Percentiles rank a stretch among this genome's conserved stretches.
phyloP scores from a whole-genome alignment of 2,888 invertebrate species.

The Eupelmus urozonus region DNA sequence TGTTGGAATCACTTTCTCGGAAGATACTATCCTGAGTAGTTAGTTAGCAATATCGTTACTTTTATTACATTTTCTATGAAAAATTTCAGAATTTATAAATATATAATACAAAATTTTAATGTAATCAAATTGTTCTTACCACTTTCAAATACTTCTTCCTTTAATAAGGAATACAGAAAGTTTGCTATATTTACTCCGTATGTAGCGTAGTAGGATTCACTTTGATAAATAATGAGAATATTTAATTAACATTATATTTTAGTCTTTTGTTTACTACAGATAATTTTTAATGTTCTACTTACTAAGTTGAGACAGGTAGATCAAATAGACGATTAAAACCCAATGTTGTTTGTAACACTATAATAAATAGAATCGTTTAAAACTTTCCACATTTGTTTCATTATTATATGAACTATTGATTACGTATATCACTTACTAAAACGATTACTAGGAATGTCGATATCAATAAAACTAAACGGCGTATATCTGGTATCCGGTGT shows the following conservation, averaged over 20 bases:
- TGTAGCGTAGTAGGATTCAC: slow-evolving; percentile 26
- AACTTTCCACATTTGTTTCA: too few species aligned
- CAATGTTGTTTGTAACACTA: slow-evolving; percentile 17
- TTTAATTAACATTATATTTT: too few species aligned
- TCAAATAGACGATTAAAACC: too few species aligned
- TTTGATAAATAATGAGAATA: neutral
- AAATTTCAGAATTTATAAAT: too few species aligned
- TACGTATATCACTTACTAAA: slow-evolving; percentile 16
- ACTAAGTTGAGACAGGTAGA: too few species aligned
- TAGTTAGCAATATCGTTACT: too few species aligned
- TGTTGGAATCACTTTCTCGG: too few species aligned
- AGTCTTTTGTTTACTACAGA: too few species aligned
- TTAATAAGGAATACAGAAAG: slow-evolving; percentile 25
- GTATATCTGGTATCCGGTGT: neutral
- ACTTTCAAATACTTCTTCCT: slow-evolving; percentile 24
- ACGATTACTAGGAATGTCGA: slow-evolving; percentile 40
- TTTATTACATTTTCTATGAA: too few species aligned
- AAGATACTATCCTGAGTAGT: too few species aligned
- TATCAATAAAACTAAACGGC: neutral
- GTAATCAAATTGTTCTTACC: neutral
- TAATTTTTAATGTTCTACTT: too few species aligned
- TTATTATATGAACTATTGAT: neutral
- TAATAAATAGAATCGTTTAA: neutral
- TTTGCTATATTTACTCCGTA: slow-evolving; percentile 37
- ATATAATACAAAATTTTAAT: neutral